phyloP scores from a whole-genome alignment of 2,888 invertebrate species.

The Erebia aethiops region DNA sequence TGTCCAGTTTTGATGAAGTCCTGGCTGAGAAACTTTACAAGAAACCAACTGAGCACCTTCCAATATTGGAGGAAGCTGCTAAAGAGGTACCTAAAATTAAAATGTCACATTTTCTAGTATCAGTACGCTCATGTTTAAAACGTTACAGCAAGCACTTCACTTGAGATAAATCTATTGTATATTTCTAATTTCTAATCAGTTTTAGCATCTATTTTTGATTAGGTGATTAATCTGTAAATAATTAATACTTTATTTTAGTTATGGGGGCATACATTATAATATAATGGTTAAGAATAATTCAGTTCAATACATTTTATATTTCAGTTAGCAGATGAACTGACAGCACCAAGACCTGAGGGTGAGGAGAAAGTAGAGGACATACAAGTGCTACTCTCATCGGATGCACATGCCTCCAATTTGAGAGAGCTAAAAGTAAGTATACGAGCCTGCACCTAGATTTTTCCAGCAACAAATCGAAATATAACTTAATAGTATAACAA shows the following conservation, averaged over 20 bases:
- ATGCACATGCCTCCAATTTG: conserved; percentile 90
- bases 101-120: too few species aligned
- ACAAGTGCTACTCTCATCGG: conserved; percentile 94
- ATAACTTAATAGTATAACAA: too few species aligned
- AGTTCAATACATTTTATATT: conserved; percentile 20
- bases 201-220: too few species aligned
- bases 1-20: conserved; percentile 96
- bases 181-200: too few species aligned
- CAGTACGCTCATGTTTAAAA: too few species aligned
- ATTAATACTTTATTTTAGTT: too few species aligned
- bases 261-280: too few species aligned
- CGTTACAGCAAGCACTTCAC: too few species aligned
- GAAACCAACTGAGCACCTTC: conserved; percentile 95
- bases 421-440: conserved; percentile 91
- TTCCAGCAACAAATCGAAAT: too few species aligned
- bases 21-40: conserved; percentile 96
- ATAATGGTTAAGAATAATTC: neutral
- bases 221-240: too few species aligned
- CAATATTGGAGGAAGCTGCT: conserved; percentile 97
- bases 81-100: conserved; percentile 85
- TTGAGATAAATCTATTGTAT: too few species aligned
- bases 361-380: conserved; percentile 96
- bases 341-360: conserved; percentile 94
- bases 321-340: conserved; percentile 95
- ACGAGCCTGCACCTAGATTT: neutral